Base-by-base conservation (phyloP, 2,888 invertebrate genomes). In the Drosophila longiperda region DNA sequence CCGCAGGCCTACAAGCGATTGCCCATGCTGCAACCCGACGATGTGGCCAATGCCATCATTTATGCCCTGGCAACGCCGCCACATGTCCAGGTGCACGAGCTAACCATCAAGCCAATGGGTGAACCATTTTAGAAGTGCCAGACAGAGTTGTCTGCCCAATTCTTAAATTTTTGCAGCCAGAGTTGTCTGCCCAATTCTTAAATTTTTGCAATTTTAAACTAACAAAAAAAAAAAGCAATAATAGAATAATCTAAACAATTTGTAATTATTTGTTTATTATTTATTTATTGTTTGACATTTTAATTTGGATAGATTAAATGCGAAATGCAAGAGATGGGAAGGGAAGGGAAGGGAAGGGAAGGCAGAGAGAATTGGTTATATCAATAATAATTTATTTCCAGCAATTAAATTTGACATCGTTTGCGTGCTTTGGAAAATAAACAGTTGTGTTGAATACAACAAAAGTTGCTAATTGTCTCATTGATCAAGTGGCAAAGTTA, bases 61-160 rank as follows among this genome's bases (percentile, higher is more conserved):
- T 91, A 81, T 62, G 82, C 80, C 6, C 73, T 92, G 52, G 75
- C 83, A 42, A 91, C 91, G 11, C 91, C 91, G 0, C 73, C 88
- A 0, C 89, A 91, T 67, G 91, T 91, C 1, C 87, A 87, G 76
- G 87, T 92, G 17, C 89, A 90, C 40, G 91, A 91, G 50, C 57
- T 91, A 59, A 91, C 79, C 54, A 82, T 91, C 15, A 91, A 91
- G 72, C 86, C 91, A 3, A 75, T 91, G 70, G 91, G 91, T 0
- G 91, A 91, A 60, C 74, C 78, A 3, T 82, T 87, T 54, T 89
- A 73, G 45, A 1, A 12, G 1, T n/a, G 20, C 7, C 20, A 20
- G n/a, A n/a, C n/a, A n/a, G n/a, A n/a, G 20, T 29, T 26, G 26
- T 26, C 26, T 26, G 26, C 26, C 26, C 26, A 26, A 26, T 36